phyloP scores from a whole-genome alignment of 2,888 invertebrate species.

The Drosophila engyochracea region DNA sequence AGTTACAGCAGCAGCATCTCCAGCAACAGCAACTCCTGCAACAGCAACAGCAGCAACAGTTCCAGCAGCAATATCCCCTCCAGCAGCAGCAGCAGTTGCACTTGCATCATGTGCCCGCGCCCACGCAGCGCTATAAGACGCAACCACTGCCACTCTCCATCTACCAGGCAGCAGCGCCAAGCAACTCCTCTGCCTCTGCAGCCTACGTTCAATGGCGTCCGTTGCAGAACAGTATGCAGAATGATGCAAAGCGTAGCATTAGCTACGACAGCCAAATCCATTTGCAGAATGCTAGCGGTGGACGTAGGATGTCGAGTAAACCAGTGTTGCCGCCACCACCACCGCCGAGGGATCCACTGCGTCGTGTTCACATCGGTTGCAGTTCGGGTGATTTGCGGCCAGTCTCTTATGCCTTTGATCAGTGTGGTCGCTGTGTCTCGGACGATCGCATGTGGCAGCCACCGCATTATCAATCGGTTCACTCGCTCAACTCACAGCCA shows the following conservation, averaged over 20 bases:
- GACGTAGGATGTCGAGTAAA: constrained; percentile 65
- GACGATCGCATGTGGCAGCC: constrained; percentile 85
- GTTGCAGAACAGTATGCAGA: constrained; percentile 80
- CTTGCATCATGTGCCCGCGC: constrained; percentile 84
- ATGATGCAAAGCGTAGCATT: constrained; percentile 83
- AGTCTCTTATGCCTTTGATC: constrained; percentile 87
- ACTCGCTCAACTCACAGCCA: constrained; percentile 79
- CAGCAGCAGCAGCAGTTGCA: constrained; percentile 55
- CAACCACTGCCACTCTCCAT: constrained; percentile 85
- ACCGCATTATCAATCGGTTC: constrained; percentile 83
- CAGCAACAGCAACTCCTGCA: constrained; percentile 39
- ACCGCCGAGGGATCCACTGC: constrained; percentile 91
- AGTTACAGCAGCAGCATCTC: constrained; percentile 66
- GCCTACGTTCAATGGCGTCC: constrained; percentile 81
- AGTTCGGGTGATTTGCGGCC: constrained; percentile 85
- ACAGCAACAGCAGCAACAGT: constrained; percentile 67
- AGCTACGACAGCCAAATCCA: constrained; percentile 85
- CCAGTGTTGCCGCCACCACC: constrained; percentile 91
- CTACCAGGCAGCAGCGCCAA: constrained; percentile 63
- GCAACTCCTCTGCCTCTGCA: constrained; percentile 26
- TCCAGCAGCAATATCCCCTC: constrained; percentile 33
- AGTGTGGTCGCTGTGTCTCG: constrained; percentile 84
- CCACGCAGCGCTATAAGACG: constrained; percentile 86
- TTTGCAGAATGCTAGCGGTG: constrained; percentile 76
- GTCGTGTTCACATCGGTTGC: constrained; percentile 85